A percentile compares a stretch with the other conserved stretches of the same genome.
phyloP scores from a whole-genome alignment of 2,797 vertebrate genomes.

The Neosilurus mollespiculum region DNA sequence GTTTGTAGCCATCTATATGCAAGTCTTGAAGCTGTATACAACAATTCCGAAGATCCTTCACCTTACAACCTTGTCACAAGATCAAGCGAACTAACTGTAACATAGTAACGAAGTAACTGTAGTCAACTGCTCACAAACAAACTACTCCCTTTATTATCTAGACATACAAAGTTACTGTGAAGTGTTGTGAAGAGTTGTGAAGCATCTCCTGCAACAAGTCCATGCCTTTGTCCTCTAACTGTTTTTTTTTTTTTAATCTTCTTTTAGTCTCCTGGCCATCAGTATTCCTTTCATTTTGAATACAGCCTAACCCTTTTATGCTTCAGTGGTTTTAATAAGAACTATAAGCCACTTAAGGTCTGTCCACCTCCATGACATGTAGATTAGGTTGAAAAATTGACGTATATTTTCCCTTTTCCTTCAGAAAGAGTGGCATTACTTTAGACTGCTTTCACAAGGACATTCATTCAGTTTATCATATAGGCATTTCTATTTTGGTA shows the following conservation, averaged over 20 bases:
- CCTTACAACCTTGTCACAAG: neutral
- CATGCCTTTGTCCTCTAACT: neutral
- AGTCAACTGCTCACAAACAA: neutral
- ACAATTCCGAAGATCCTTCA: neutral
- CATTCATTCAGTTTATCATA: too few species aligned
- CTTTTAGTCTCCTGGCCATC: neutral
- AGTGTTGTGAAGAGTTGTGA: too few species aligned
- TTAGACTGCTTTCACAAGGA: neutral
- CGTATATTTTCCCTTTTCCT: neutral
- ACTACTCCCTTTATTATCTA: neutral
- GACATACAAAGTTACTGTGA: neutral
- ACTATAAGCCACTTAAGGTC: neutral
- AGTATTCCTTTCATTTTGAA: neutral
- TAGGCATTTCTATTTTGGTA: too few species aligned
- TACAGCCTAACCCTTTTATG: neutral
- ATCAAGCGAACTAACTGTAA: neutral
- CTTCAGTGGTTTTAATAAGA: neutral
- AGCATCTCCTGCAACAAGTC: neutral
- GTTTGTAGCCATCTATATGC: neutral
- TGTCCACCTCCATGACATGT: neutral
- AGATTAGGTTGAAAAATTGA: neutral
- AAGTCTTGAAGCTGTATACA: neutral
- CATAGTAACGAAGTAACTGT: too few species aligned
- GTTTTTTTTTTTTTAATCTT: neutral
- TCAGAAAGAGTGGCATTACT: neutral